phyloP scores from a whole-genome alignment of 2,797 vertebrate genomes.

The Tragopan temminckii region DNA sequence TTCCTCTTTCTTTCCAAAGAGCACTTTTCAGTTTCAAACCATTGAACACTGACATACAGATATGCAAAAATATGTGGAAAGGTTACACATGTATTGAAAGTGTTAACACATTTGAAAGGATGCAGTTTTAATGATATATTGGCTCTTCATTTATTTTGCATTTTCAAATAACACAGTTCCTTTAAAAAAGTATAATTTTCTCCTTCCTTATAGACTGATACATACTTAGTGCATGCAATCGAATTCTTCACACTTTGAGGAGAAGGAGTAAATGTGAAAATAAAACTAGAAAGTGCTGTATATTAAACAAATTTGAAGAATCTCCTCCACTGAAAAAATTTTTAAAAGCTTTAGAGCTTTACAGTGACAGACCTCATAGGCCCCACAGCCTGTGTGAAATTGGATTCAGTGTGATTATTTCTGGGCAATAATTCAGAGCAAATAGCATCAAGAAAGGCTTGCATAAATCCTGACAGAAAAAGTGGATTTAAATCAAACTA shows the following conservation, averaged over 20 bases:
- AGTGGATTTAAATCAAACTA: conserved; percentile 85
- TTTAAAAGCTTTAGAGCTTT: conserved; percentile 71
- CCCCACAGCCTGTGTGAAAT: conserved; percentile 82
- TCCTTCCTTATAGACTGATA: neutral
- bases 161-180: neutral
- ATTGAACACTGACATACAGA: neutral
- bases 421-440: conserved; percentile 83
- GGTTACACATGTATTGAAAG: neutral
- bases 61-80: neutral
- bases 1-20: neutral
- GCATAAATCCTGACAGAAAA: conserved; percentile 82
- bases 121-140: neutral
- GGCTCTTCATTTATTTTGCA: neutral
- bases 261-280: neutral
- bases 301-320: conserved; percentile 42
- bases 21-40: neutral
- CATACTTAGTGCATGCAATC: neutral
- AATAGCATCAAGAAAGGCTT: conserved; percentile 83
- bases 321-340: conserved; percentile 58
- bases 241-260: neutral
- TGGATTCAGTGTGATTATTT: conserved; percentile 84
- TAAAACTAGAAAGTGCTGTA: neutral
- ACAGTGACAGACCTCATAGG: conserved; percentile 67
- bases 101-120: neutral
- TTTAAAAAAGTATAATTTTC: neutral